Conservation (phyloP, 2,888 invertebrate species). For the Allolobophora icterica region DNA sequence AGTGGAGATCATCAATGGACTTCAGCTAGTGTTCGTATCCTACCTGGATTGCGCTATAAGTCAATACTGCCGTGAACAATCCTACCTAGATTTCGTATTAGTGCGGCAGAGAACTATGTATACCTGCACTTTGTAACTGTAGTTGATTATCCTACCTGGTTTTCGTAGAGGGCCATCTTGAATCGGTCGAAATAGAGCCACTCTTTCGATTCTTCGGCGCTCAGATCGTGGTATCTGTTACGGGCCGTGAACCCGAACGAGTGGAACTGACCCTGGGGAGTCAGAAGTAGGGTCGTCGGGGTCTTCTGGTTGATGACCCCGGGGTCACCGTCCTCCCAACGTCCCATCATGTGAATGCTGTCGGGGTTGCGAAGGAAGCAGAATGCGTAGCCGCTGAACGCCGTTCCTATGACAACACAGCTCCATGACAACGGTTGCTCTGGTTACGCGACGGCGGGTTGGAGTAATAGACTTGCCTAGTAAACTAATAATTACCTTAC, state of each 20-base stretch:
- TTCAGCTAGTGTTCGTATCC: too few species aligned
- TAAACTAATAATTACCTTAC: background rate
- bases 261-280: constrained; percentile 68
- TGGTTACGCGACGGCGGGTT: constrained; percentile 13
- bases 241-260: constrained; percentile 70
- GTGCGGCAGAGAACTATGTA: too few species aligned
- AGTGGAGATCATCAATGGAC: too few species aligned
- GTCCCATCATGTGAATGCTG: constrained; percentile 70
- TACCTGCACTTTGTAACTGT: background rate
- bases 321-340: constrained; percentile 68
- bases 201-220: constrained; percentile 66
- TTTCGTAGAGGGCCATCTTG: constrained; percentile 69
- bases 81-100: too few species aligned
- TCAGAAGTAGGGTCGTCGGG: constrained; percentile 68
- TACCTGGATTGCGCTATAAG: too few species aligned
- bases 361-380: constrained; percentile 68
- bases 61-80: too few species aligned
- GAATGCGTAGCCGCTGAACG: constrained; percentile 71
- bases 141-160: background rate
- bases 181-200: constrained; percentile 71
- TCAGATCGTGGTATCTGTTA: constrained; percentile 69
- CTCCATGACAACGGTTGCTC: constrained; percentile 68
- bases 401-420: constrained; percentile 69
- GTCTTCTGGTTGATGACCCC: constrained; percentile 70
- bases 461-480: background rate